phyloP scores from a whole-genome alignment of 2,113 vertebrate species.

The Ochotona princeps region DNA sequence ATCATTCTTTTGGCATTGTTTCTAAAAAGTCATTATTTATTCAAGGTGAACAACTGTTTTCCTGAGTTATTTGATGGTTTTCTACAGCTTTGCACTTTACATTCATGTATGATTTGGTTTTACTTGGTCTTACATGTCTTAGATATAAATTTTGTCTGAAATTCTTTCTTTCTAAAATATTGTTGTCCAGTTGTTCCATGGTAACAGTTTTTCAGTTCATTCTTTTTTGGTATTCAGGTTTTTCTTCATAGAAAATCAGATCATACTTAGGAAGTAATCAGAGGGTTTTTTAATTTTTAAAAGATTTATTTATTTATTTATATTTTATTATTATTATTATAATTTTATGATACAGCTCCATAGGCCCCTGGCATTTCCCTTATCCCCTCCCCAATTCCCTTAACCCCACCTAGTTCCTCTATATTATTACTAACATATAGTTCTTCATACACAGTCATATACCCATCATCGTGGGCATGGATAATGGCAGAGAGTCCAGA shows the following conservation, averaged over 20 bases:
- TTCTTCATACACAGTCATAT: too few relatives aligned
- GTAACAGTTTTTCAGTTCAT: not conserved
- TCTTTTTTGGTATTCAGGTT: not conserved
- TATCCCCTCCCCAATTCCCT: too few relatives aligned
- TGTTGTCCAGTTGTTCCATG: not conserved
- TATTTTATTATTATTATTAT: too few relatives aligned
- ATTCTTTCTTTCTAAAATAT: not conserved
- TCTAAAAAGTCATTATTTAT: not conserved
- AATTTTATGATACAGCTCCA: too few relatives aligned
- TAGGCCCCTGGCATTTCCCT: too few relatives aligned
- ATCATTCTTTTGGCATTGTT: not conserved
- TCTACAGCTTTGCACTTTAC: slow-evolving; percentile 3
- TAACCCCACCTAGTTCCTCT: too few relatives aligned
- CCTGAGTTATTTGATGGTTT: not conserved
- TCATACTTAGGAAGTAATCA: not conserved
- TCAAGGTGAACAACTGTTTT: not conserved
- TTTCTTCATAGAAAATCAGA: not conserved
- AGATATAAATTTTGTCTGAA: not conserved
- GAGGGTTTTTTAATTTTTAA: not conserved
- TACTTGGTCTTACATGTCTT: not conserved
- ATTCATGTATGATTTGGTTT: not conserved
- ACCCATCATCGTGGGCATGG: too few relatives aligned
- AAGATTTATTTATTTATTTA: too few relatives aligned
- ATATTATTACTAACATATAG: too few relatives aligned
- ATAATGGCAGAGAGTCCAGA: too few relatives aligned